Percentiles rank a stretch among this genome's conserved stretches.
phyloP scores from a whole-genome alignment of 2,797 vertebrate species.

The Neomorphus geoffroyi region DNA sequence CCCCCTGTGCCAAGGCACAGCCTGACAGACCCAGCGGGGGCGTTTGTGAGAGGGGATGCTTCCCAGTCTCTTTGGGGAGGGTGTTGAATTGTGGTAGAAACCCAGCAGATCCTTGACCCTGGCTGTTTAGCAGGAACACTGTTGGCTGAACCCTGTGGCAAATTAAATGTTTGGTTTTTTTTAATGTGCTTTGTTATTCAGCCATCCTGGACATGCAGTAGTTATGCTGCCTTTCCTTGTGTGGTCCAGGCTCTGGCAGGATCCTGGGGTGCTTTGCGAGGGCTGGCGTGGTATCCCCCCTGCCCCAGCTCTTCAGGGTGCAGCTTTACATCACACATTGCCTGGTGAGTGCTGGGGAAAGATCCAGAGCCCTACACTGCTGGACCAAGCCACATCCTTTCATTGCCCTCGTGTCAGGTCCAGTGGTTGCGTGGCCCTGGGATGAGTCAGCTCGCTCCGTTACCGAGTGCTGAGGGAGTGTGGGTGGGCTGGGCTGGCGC shows the following conservation, averaged over 20 bases:
- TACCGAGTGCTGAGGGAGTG: not conserved
- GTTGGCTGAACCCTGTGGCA: not conserved
- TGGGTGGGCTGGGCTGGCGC: not conserved
- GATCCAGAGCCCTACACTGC: accelerated
- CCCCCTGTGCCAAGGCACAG: not conserved
- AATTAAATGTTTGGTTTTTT: not conserved
- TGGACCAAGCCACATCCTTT: accelerated
- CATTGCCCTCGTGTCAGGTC: accelerated
- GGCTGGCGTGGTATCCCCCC: not conserved
- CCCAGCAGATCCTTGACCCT: not conserved
- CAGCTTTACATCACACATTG: not conserved
- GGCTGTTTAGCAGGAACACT: not conserved
- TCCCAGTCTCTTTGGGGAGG: not conserved
- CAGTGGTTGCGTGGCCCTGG: accelerated
- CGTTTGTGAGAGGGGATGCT: not conserved
- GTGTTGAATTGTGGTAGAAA: not conserved
- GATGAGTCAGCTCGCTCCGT: not conserved
- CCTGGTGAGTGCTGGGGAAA: not conserved
- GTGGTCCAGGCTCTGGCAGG: not conserved
- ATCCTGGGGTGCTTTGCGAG: not conserved
- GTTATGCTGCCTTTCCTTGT: not conserved
- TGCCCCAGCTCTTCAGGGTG: not conserved
- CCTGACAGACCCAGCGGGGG: not conserved
- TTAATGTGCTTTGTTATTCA: not conserved
- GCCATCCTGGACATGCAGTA: too few relatives aligned